Evolutionary conservation across 1,140 invertebrate genomes (phyloP).

Genomic region (Meloidogyne hapla): DNA sequence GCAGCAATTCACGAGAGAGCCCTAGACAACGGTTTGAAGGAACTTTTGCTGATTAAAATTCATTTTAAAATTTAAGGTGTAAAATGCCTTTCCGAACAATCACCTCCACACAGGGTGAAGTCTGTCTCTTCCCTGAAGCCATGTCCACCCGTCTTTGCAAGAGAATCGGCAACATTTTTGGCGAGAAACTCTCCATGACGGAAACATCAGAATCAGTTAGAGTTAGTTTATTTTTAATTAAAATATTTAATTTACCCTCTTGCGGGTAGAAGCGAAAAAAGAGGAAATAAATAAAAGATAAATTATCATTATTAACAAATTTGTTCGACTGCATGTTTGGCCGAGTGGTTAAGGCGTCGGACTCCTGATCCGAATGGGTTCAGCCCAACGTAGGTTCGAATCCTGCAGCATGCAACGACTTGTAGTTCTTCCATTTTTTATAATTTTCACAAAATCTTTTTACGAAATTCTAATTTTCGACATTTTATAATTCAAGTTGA

Average conservation of each 20-base stretch:
- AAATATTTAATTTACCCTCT: too few species aligned
- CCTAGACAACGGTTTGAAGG: constrained; percentile 32
- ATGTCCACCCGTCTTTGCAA: constrained; percentile 42
- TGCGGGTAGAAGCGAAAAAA: too few species aligned
- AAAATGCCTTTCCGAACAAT: constrained; percentile 47
- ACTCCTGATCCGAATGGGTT: background rate
- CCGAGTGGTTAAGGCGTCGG: background rate
- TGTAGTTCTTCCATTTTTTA: background rate
- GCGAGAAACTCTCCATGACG: constrained; percentile 45
- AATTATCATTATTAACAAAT: too few species aligned
- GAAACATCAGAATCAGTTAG: constrained; percentile 34
- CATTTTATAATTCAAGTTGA: too few species aligned
- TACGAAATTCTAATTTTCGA: background rate
- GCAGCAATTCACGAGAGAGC: constrained; percentile 38
- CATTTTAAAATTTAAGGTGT: constrained; percentile 31
- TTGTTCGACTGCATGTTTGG: too few species aligned
- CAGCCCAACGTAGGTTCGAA: constrained; percentile 1
- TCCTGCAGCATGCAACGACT: background rate
- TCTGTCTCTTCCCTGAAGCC: constrained; percentile 44
- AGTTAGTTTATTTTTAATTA: background rate
- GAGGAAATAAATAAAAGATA: too few species aligned
- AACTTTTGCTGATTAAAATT: background rate
- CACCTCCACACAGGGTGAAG: constrained; percentile 45
- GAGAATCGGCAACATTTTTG: constrained; percentile 48
- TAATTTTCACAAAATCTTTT: too few species aligned